These are phyloP conservation scores for Eremophila alpestris DNA, from an alignment of 2,797 vertebrate genomes.

Conservation along the genomic window DNA sequence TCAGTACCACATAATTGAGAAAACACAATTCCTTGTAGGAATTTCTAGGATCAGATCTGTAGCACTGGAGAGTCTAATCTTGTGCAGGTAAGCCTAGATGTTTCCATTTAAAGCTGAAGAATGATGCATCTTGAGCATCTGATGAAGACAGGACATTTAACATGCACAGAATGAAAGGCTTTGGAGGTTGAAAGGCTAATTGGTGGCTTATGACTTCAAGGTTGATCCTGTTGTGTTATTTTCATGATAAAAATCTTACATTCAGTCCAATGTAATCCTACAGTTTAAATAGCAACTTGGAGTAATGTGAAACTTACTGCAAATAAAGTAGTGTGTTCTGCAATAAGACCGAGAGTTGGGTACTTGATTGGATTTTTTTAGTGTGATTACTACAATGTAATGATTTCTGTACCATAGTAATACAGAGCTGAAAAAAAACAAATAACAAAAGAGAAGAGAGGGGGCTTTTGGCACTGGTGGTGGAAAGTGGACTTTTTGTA, in stretches of 20 bases:
- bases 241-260: background rate
- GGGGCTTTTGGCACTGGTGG: background rate
- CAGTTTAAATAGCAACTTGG: background rate
- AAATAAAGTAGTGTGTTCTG: background rate
- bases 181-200: background rate
- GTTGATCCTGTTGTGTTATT: background rate
- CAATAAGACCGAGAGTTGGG: background rate
- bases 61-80: background rate
- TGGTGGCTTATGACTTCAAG: background rate
- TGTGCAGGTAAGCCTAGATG: background rate
- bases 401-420: background rate
- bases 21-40: background rate
- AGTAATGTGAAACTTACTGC: background rate
- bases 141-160: background rate
- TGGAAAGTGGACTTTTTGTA: background rate
- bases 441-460: background rate
- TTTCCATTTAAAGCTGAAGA: background rate
- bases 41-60: background rate
- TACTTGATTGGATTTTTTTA: background rate
- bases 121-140: rapidly evolving
- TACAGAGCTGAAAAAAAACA: background rate
- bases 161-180: background rate
- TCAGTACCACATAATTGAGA: background rate
- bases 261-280: background rate
- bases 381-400: background rate